Conservation (phyloP, 2,113 vertebrate species). For the Stigmatopora nigra region DNA sequence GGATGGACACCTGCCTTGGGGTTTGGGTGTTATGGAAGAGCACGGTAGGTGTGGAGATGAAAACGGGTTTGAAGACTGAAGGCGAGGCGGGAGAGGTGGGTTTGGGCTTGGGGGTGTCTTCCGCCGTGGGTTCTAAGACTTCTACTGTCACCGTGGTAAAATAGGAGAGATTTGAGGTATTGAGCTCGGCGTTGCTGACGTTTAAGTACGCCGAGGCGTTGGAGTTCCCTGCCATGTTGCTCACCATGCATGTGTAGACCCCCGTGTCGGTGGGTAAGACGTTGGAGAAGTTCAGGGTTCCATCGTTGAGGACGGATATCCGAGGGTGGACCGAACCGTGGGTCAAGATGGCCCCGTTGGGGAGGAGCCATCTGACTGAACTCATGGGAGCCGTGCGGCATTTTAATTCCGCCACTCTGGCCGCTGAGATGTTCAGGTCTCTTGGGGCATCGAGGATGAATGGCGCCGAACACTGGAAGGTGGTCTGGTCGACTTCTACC, state of each 20-base stretch:
- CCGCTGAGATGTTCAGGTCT: constrained; percentile 93
- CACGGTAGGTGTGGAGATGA: constrained; percentile 91
- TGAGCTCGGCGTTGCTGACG: constrained; percentile 92
- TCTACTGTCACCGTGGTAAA: constrained; percentile 96
- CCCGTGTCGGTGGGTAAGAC: constrained; percentile 87
- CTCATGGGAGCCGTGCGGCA: constrained; percentile 93
- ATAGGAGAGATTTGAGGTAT: constrained; percentile 95
- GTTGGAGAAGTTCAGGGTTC: constrained; percentile 92
- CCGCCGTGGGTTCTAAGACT: constrained; percentile 81
- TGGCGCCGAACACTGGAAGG: constrained; percentile 92
- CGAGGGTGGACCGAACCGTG: constrained; percentile 88
- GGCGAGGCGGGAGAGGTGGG: constrained; percentile 81
- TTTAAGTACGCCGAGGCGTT: constrained; percentile 97
- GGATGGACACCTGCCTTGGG: constrained; percentile 79
- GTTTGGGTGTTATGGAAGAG: constrained; percentile 84
- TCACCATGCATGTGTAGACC: constrained; percentile 95
- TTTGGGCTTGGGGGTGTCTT: constrained; percentile 86
- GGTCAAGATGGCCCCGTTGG: constrained; percentile 89
- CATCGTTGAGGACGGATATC: constrained; percentile 88
- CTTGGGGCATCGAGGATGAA: constrained; percentile 89
- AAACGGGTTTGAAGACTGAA: constrained; percentile 90
- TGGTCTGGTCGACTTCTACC: constrained; percentile 90
- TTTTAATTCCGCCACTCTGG: constrained; percentile 86
- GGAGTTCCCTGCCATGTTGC: constrained; percentile 95
- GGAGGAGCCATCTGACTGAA: constrained; percentile 90